phyloP scores from a whole-genome alignment of 2,888 invertebrate genomes.

The Trichogramma dendrolimi region DNA sequence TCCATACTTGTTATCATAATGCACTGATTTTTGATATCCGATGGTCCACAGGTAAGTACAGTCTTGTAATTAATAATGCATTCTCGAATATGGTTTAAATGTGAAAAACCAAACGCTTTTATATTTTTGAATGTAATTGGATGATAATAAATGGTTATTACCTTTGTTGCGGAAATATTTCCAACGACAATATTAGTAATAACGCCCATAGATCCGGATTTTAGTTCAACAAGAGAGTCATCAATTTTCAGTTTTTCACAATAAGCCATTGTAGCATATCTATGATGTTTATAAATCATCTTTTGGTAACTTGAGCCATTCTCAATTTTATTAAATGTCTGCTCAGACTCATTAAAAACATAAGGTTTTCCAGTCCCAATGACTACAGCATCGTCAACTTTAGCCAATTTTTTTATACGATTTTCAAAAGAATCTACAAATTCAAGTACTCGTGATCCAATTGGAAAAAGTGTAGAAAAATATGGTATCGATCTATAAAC shows the following conservation, averaged over 20 bases:
- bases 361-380: slow-evolving; percentile 15
- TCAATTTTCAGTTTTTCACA: slow-evolving; percentile 11
- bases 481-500: slow-evolving; percentile 8
- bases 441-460: background rate
- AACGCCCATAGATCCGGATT: too few relatives aligned
- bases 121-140: background rate
- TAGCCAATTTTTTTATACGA: slow-evolving; percentile 8
- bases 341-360: slow-evolving; percentile 9
- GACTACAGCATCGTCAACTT: slow-evolving; percentile 8
- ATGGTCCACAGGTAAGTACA: background rate
- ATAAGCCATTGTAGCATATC: slow-evolving; percentile 16
- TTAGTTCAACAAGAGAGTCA: slow-evolving; percentile 16
- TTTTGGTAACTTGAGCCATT: slow-evolving; percentile 14
- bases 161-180: background rate
- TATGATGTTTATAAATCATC: slow-evolving; percentile 11
- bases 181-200: too few relatives aligned
- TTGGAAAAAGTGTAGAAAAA: background rate
- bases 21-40: too few relatives aligned
- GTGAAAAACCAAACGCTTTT: background rate
- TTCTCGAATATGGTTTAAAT: background rate
- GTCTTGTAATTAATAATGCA: background rate
- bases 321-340: background rate
- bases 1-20: too few relatives aligned
- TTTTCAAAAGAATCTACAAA: slow-evolving; percentile 6
- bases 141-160: background rate